These are phyloP conservation scores for Sialis fuliginosa DNA, from an alignment of 2,888 invertebrate species.

Conservation along the genomic window DNA sequence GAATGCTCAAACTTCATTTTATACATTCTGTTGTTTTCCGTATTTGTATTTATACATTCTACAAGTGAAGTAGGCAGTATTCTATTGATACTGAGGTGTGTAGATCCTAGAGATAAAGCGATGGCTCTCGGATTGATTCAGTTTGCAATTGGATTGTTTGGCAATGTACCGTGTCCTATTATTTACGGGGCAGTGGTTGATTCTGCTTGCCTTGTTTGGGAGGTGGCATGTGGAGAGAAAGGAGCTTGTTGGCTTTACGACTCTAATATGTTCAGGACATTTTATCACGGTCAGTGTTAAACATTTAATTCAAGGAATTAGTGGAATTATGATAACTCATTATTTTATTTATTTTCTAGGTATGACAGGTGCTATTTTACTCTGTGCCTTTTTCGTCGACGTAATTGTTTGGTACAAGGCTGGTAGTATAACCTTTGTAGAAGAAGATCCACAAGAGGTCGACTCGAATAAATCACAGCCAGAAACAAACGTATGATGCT, in stretches of 20 bases:
- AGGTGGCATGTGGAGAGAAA: conserved; percentile 58
- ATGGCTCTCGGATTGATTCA: conserved; percentile 90
- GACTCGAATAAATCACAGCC: conserved; percentile 23
- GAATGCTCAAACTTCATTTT: conserved; percentile 63
- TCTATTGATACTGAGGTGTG: conserved; percentile 76
- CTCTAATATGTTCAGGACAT: conserved; percentile 61
- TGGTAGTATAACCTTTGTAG: conserved; percentile 53
- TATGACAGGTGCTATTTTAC: conserved; percentile 68
- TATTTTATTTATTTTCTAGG: conserved; percentile 33
- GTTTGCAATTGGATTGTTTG: conserved; percentile 83
- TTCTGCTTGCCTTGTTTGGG: conserved; percentile 78
- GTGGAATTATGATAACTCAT: neutral
- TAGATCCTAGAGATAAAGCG: conserved; percentile 81
- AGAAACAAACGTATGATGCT: conserved; percentile 15
- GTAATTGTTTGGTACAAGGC: conserved; percentile 80
- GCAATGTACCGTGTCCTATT: conserved; percentile 90
- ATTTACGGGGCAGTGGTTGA: conserved; percentile 86
- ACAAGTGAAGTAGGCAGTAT: conserved; percentile 86
- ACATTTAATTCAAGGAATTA: neutral
- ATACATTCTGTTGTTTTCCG: conserved; percentile 68
- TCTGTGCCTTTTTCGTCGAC: conserved; percentile 77
- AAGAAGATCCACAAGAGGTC: conserved; percentile 32
- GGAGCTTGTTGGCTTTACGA: conserved; percentile 85
- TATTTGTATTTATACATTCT: conserved; percentile 81
- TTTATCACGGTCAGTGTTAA: conserved; percentile 55